phyloP scores from a whole-genome alignment of 2,113 vertebrate species.

The Willisornis vidua region DNA sequence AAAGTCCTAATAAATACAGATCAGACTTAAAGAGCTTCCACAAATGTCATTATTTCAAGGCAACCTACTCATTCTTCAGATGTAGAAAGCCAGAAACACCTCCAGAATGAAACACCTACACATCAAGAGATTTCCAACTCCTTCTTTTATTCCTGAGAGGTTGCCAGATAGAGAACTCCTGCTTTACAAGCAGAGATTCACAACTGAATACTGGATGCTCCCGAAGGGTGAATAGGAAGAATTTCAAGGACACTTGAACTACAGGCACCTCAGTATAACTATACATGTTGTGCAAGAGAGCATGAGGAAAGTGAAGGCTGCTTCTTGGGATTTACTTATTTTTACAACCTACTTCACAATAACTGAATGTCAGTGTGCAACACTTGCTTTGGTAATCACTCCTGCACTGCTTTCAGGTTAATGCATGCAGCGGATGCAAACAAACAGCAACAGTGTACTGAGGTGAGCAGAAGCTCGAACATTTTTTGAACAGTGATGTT shows the following conservation, averaged over 20 bases:
- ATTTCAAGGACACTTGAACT: neutral
- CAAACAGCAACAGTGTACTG: fast-evolving
- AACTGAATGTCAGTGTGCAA: neutral
- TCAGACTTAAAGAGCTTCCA: neutral
- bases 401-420: neutral
- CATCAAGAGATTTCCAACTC: neutral
- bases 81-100: slow-evolving; percentile 12
- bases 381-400: neutral
- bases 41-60: slow-evolving; percentile 8
- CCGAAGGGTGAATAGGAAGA: neutral
- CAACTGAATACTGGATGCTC: neutral
- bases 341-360: neutral
- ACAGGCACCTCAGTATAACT: neutral
- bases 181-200: neutral
- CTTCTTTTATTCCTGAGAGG: neutral
- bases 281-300: neutral
- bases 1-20: neutral
- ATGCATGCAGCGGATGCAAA: neutral
- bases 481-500: neutral
- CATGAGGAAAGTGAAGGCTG: neutral
- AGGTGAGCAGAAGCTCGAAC: neutral
- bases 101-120: neutral
- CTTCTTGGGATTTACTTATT: neutral
- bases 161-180: neutral
- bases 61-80: slow-evolving; percentile 35